Evolutionary conservation across 2,797 vertebrate species (phyloP).

Genomic region (Pseudotriccus pelzelni): DNA sequence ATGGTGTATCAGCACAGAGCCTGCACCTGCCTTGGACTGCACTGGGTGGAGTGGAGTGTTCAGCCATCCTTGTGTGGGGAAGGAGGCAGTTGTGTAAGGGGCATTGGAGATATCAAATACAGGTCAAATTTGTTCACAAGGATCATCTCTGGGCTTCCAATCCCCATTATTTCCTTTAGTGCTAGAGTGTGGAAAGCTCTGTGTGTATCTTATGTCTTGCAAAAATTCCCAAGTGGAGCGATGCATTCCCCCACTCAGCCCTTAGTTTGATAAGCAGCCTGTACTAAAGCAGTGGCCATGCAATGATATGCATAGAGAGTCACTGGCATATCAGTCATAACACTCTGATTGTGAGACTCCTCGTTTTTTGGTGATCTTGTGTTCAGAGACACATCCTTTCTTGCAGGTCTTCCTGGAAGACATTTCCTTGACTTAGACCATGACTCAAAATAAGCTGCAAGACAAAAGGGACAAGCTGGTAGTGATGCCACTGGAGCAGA

Average conservation of each 20-base stretch:
- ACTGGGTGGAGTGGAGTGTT: background rate
- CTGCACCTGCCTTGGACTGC: background rate
- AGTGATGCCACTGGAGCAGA: background rate
- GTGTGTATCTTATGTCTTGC: background rate
- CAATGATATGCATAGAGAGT: background rate
- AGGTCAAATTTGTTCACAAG: background rate
- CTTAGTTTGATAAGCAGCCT: background rate
- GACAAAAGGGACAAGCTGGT: background rate
- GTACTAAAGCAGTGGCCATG: background rate
- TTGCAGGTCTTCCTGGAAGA: background rate
- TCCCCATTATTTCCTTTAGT: background rate
- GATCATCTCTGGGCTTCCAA: background rate
- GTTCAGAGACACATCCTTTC: background rate
- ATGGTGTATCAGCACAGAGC: background rate
- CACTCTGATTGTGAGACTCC: background rate
- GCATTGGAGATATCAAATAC: background rate
- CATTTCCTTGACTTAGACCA: background rate
- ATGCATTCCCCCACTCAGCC: background rate
- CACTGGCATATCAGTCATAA: background rate
- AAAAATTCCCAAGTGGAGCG: background rate
- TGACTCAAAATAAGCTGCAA: background rate
- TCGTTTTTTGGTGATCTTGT: background rate
- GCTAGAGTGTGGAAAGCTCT: background rate
- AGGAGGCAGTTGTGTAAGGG: background rate
- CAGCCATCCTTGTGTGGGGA: background rate